phyloP scores from a whole-genome alignment of 2,888 invertebrate genomes.

The Pterostichus niger region DNA sequence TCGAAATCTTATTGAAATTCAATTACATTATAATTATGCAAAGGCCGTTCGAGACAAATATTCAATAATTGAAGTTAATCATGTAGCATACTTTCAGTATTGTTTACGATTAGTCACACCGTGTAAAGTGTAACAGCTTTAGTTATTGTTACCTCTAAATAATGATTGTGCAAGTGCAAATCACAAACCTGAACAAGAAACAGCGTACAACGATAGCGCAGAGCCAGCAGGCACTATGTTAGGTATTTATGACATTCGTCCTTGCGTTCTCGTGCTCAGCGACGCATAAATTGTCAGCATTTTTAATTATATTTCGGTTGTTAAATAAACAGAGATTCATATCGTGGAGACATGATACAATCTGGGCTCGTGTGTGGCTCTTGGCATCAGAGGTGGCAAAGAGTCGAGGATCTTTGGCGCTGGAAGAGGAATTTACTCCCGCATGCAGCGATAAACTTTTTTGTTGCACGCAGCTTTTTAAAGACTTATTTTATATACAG shows the following conservation, averaged over 20 bases:
- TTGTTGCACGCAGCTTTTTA: neutral
- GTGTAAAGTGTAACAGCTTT: slow-evolving; percentile 50
- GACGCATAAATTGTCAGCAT: slow-evolving; percentile 69
- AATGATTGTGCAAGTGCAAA: slow-evolving; percentile 43
- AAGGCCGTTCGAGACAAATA: slow-evolving; percentile 55
- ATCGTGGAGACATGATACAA: slow-evolving; percentile 55
- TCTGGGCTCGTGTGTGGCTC: slow-evolving; percentile 57
- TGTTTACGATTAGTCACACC: slow-evolving; percentile 23
- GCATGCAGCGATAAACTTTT: slow-evolving; percentile 15
- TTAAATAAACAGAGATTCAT: slow-evolving; percentile 65
- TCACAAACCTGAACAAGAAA: slow-evolving; percentile 3
- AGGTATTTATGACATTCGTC: slow-evolving; percentile 59
- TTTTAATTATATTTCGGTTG: slow-evolving; percentile 69
- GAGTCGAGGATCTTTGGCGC: neutral
- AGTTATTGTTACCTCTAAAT: slow-evolving; percentile 45
- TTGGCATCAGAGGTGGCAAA: slow-evolving; percentile 13
- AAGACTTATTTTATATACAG: too few relatives aligned
- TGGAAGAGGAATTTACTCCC: slow-evolving; percentile 27
- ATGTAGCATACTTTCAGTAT: slow-evolving; percentile 33
- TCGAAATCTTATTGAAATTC: slow-evolving; percentile 11
- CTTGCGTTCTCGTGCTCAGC: slow-evolving; percentile 38
- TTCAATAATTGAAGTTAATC: slow-evolving; percentile 42
- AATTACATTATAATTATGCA: slow-evolving; percentile 27
- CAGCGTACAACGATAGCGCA: neutral
- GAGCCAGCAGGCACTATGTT: slow-evolving; percentile 27